These are phyloP conservation scores for Ischnus inquisitorius DNA, from an alignment of 2,888 invertebrate genomes.

Conservation along the genomic window DNA sequence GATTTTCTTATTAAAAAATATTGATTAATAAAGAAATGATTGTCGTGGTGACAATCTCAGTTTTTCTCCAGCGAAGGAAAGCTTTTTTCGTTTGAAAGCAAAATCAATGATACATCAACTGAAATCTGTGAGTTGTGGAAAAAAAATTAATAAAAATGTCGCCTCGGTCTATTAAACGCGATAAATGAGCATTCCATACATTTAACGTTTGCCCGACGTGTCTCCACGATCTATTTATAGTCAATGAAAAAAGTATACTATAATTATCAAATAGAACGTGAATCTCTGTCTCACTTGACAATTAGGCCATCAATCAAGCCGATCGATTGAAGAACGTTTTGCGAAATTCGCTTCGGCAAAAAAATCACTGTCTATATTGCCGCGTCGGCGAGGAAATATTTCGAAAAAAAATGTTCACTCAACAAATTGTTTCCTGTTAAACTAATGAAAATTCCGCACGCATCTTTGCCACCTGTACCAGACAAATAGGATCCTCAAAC, in stretches of 20 bases:
- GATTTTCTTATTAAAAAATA: no score
- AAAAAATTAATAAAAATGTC: no score
- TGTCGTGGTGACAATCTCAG: no score
- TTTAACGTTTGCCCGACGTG: not conserved
- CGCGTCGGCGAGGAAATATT: not conserved
- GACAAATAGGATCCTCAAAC: slow-evolving; percentile 30
- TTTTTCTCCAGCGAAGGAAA: no score
- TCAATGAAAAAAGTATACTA: not conserved
- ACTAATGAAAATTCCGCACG: slow-evolving; percentile 11
- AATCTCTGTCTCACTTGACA: not conserved
- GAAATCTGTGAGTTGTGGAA: no score
- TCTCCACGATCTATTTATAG: not conserved
- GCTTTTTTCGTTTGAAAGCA: no score
- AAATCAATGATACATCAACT: no score
- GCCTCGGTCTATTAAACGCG: no score
- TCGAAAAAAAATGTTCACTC: not conserved
- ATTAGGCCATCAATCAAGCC: not conserved
- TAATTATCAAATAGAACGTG: not conserved
- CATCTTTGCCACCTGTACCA: slow-evolving; percentile 47
- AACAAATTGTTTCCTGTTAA: slow-evolving; percentile 1
- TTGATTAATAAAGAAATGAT: not conserved
- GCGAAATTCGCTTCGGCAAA: not conserved
- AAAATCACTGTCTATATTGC: not conserved
- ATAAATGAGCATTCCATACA: not conserved
- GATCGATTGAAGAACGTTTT: not conserved